Base-by-base conservation (phyloP, 2,113 vertebrate species). In the Neolamprologus devosi region DNA sequence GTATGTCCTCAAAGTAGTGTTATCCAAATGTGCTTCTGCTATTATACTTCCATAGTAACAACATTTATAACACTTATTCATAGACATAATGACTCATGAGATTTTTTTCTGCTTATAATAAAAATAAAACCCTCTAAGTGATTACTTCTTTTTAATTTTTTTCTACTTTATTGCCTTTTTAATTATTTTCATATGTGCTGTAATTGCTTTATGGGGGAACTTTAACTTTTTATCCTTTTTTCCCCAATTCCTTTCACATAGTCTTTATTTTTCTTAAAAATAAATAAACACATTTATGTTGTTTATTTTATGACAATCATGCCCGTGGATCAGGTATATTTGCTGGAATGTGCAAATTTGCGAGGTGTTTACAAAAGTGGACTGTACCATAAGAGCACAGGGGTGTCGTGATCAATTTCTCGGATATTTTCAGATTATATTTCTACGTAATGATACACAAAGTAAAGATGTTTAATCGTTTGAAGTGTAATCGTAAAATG, bases 61-160 rank as follows among this genome's bases (percentile, higher is more conserved):
- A 92, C 91, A 85, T 94, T 94, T 94, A 93, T 91, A 91, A 93
- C 92, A 85, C 68, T 90, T 88, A 85, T 90, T 94, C 89, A 90
- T 84, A 92, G 90, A 92, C 83, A 93, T 90, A 89, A 83, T 93
- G 78, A 90, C 91, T 92, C 89, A 93, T 89, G 68, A 80, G 57
- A 23, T 79, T 26, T 79, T 88, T 93, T 88, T 86, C 37, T 55
- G 82, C 73, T 90, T 91, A 91, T 90, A 80, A 92, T 89, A 88
- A 88, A 78, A 96, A 95, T 96, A 95, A 78, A 96, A 95, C 35
- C 83, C 14, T 93, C 19, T 90, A 63, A 92, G 90, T 91, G 84
- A 14, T 68, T 83, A 87, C 5, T 79, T 40, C 78, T 82, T 60
- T 51, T 60, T 79, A 35, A 75, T 33, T 83, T 35, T 75, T 68